Evolutionary conservation across 2,797 vertebrate genomes (phyloP).

Genomic region (Melanotaenia pygmaea): DNA sequence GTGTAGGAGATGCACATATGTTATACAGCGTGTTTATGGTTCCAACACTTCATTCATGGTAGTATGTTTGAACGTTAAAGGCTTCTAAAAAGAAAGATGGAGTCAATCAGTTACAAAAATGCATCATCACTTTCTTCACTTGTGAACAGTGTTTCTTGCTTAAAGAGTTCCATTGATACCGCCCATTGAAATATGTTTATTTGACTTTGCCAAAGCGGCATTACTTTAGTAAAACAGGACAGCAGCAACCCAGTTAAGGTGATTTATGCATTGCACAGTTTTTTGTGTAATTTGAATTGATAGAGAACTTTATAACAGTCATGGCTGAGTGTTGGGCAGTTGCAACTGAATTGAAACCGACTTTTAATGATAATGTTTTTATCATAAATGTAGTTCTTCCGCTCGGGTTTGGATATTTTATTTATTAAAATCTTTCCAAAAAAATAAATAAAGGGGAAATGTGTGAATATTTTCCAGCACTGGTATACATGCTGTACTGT

Average conservation of each 20-base stretch:
- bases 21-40: constrained; percentile 89
- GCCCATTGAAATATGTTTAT: constrained; percentile 84
- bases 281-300: constrained; percentile 82
- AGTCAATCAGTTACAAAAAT: constrained; percentile 78
- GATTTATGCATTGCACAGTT: constrained; percentile 90
- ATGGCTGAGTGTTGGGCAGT: constrained; percentile 78
- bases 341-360: constrained; percentile 80
- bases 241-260: constrained; percentile 73
- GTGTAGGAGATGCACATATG: constrained; percentile 94
- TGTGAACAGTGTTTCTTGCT: constrained; percentile 90
- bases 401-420: constrained; percentile 94
- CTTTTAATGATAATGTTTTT: constrained; percentile 89
- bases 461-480: constrained; percentile 93
- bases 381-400: constrained; percentile 89
- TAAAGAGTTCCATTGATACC: constrained; percentile 79
- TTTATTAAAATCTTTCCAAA: constrained; percentile 83
- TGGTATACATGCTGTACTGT: constrained; percentile 88
- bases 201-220: constrained; percentile 88
- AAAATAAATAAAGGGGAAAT: constrained; percentile 82
- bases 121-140: constrained; percentile 85
- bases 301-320: constrained; percentile 82
- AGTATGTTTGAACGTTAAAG: constrained; percentile 82
- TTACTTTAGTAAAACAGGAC: constrained; percentile 78
- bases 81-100: constrained; percentile 66
- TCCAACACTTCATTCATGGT: constrained; percentile 90